A percentile compares a stretch with the other conserved stretches of the same genome.
Evolutionary conservation across 1,140 invertebrate species (phyloP).

Genomic region (Drosophila willistoni): DNA sequence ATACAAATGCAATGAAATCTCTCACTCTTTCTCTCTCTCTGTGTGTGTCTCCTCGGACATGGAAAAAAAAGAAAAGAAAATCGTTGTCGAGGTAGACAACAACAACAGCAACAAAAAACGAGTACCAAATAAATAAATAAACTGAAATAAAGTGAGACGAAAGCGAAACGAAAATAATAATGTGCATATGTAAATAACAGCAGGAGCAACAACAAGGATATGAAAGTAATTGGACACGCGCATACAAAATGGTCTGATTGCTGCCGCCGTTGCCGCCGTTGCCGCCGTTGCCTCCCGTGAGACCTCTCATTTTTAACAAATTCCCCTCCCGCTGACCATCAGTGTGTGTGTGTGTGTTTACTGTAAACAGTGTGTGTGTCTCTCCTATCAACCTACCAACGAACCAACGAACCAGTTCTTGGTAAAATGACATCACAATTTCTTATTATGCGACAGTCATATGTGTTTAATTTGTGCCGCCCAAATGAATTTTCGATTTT

Average conservation of each 20-base stretch:
- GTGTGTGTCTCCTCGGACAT: background rate
- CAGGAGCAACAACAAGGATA: conserved; percentile 48
- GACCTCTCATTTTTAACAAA: background rate
- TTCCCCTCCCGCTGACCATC: conserved; percentile 17
- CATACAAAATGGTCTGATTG: conserved; percentile 44
- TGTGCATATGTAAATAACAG: conserved; percentile 76
- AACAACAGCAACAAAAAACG: background rate
- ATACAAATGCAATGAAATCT: background rate
- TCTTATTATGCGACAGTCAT: conserved; percentile 72
- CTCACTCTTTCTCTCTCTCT: too few relatives aligned
- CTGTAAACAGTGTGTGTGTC: conserved; percentile 46
- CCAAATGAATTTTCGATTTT: conserved; percentile 56
- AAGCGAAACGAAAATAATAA: conserved; percentile 72
- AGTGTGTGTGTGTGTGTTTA: conserved; percentile 58
- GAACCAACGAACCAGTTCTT: background rate
- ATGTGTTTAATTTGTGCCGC: conserved; percentile 69
- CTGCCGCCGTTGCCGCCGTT: background rate
- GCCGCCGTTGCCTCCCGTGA: background rate
- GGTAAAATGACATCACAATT: conserved; percentile 67
- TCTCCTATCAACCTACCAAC: background rate
- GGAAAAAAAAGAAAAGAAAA: conserved; percentile 22
- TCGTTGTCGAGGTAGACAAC: conserved; percentile 26
- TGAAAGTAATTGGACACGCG: conserved; percentile 72
- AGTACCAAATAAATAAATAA: conserved; percentile 65
- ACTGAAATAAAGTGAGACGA: conserved; percentile 66